phyloP scores from a whole-genome alignment of 2,113 vertebrate genomes.

The Cavia aperea region DNA sequence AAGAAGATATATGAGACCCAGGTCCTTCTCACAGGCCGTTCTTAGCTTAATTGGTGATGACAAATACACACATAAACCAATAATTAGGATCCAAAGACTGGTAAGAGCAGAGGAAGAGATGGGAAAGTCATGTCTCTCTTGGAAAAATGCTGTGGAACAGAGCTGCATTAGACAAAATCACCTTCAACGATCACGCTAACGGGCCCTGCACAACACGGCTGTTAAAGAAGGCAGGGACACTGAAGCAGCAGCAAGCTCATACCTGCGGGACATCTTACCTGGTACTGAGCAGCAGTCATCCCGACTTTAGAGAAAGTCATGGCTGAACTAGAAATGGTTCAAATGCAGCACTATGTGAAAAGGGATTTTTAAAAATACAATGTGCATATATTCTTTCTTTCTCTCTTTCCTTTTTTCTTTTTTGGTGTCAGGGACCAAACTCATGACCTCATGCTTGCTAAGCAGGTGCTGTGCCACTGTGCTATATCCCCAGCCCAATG shows the following conservation, averaged over 20 bases:
- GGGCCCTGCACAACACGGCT: not conserved
- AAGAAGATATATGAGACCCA: not conserved
- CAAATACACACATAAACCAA: not conserved
- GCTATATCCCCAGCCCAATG: not conserved
- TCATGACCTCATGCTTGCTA: no score
- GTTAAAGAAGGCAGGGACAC: not conserved
- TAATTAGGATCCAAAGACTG: not conserved
- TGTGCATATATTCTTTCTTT: not conserved
- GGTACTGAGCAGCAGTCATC: not conserved
- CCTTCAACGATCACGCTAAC: not conserved
- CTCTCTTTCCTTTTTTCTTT: no score
- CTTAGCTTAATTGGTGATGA: not conserved
- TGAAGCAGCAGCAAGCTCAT: not conserved
- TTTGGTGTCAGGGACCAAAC: no score
- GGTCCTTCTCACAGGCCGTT: not conserved
- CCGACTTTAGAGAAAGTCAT: constrained; percentile 5
- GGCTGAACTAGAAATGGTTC: not conserved
- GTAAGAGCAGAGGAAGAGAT: not conserved
- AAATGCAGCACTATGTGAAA: not conserved
- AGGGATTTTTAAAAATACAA: not conserved
- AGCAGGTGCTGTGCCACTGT: no score
- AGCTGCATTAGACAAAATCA: not conserved
- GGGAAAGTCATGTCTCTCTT: not conserved
- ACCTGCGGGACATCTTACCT: not conserved
- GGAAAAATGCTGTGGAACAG: not conserved